Conservation (phyloP, 2,113 vertebrate species). For the Castor canadensis region DNA sequence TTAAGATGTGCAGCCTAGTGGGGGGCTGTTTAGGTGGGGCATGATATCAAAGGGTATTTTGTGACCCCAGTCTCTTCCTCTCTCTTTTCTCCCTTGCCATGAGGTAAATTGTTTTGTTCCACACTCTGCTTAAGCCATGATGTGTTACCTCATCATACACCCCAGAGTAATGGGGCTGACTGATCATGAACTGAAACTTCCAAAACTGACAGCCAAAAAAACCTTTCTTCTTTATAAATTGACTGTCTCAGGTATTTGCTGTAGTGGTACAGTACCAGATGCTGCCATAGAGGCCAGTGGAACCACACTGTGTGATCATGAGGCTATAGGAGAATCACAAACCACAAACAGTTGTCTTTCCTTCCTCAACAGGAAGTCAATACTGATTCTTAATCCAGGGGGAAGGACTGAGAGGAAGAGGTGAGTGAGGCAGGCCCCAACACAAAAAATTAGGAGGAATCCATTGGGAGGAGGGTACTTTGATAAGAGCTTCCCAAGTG, state of each 20-base stretch:
- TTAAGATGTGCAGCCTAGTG: neutral
- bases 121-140: neutral
- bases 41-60: too few species aligned
- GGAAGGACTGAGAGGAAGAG: neutral
- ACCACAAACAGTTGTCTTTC: neutral
- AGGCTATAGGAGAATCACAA: neutral
- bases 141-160: neutral
- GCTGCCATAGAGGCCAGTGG: neutral
- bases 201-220: neutral
- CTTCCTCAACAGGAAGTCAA: neutral
- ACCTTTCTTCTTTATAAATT: neutral
- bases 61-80: too few species aligned
- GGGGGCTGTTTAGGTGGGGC: neutral
- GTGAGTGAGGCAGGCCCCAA: neutral
- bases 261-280: too few species aligned
- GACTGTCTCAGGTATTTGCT: neutral
- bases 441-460: neutral
- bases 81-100: neutral
- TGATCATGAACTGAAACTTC: neutral
- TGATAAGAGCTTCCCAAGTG: neutral
- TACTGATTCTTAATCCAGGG: neutral
- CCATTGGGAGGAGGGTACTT: neutral
- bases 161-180: too few species aligned
- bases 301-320: rapidly evolving
- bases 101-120: neutral